Evolutionary conservation across 2,888 invertebrate genomes (phyloP), one percentile per base, ranked within the genome.

Genomic region (Venusia cambrica): DNA sequence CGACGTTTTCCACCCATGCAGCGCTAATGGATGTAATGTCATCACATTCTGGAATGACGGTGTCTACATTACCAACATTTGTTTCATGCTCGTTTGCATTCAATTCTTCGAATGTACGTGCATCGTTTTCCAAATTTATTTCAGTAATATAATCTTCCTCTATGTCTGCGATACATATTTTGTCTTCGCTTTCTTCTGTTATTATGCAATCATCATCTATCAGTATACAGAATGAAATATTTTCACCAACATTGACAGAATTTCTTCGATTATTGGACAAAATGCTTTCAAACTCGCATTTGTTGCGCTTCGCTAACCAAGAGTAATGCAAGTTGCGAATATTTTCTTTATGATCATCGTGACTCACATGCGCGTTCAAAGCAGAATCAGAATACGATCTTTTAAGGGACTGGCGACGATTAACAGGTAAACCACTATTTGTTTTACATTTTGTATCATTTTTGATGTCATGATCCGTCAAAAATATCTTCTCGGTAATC

Each of bases 1-100:
- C 85, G 6, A 87, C 71, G 47, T 85, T 79, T 32, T 84, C 80
- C 15, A 87, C 73, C 88, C 88, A 88, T 13, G 77, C 51, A 33
- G 73, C 72, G 45, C 66, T 70, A 16, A 60, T 38, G 2, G 55
- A 27, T 47, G 69, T 71, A 39, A 68, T 67, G 38, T 66, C 61
- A 11, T 57, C 42, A 43, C 48, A 51, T 33, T 66, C 57, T 12
- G 63, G 33, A 16, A 54, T 24, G 14, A 59, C 52, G 3, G 63
- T 42, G 34, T 63, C 57, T 12, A 57, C 47, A 53, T 57, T 56
- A 33, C 65, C 57, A 45, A 50, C 50, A 6, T 43, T 38, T 31
- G 39, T 48, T 35, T 53, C 48, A 12, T 36, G 28, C 24, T 25
- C 6, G 6, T 26, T 33, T 19, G 28, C 17, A 20, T 32, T 9